Evolutionary conservation across 1,140 invertebrate genomes (phyloP), one percentile per base, ranked within the genome.

Genomic region (Cylas formicarius): DNA sequence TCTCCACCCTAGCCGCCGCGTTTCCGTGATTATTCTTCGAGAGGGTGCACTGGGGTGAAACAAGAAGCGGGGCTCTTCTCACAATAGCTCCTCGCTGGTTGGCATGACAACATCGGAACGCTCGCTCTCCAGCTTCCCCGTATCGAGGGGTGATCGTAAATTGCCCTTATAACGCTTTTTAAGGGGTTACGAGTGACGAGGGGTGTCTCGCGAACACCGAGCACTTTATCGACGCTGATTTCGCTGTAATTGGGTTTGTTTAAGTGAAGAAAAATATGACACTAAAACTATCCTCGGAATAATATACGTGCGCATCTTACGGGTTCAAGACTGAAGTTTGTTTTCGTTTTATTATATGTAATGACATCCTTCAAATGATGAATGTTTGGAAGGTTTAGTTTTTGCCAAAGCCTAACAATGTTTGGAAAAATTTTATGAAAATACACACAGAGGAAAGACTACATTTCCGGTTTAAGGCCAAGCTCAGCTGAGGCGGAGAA

Each of bases 1-100:
- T 42, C 53, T 49, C 37, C 47, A 50, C 45, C 44, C 44, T 53
- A 47, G 37, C 42, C 23, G 5, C n/a, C 23, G 18, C 36, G 8
- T 44, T 52, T 52, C 49, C 52, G 35, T 52, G 52, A 54, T 56
- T 54, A 56, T 53, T 51, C 51, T 47, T 56, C 32, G 37, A 51
- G 42, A 34, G 38, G 33, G n/a, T 54, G 44, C 48, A 51, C 22
- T 34, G 41, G 33, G 40, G 46, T 38, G 46, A 48, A 56, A 53
- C 38, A 35, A 41, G 50, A 42, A 38, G 29, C 28, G 28, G 13
- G n/a, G 28, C 28, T 31, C 50, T 49, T 41, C 37, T 48, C 37
- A 48, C 37, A 49, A 52, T 42, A 46, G 42, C 38, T 51, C 26
- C 20, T 31, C 14, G 28, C 28, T 21, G 36, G 53, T 56, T 48